A percentile compares a stretch with the other conserved stretches of the same genome.
Conservation (phyloP, 2,797 vertebrate genomes). For the Artibeus lituratus region DNA sequence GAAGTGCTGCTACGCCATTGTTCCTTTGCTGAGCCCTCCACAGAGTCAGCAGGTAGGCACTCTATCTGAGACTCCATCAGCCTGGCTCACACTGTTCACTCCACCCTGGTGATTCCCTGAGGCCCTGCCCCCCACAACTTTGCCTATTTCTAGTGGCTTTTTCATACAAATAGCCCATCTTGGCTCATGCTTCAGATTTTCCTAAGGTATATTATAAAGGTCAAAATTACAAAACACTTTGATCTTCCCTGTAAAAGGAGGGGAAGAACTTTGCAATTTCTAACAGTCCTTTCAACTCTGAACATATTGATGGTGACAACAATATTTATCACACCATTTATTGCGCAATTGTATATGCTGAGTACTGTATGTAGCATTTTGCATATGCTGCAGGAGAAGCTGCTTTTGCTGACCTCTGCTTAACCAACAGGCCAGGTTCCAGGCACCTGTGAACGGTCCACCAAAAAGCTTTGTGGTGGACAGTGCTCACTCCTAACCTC, state of each 20-base stretch:
- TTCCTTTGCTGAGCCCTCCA: neutral
- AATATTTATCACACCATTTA: neutral
- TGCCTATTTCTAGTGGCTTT: neutral
- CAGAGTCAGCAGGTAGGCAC: neutral
- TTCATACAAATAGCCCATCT: neutral
- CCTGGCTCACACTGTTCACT: neutral
- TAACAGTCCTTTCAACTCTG: neutral
- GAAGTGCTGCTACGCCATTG: neutral
- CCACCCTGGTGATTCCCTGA: neutral
- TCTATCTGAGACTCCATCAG: neutral
- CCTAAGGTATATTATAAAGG: neutral
- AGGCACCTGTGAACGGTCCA: neutral
- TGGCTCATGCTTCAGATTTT: neutral
- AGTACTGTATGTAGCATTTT: neutral
- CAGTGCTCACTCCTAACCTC: rapidly evolving
- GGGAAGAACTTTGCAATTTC: neutral
- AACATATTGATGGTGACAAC: neutral
- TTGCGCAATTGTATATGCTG: neutral
- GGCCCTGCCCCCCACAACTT: neutral
- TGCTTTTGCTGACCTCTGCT: neutral
- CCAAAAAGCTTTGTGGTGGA: too few relatives aligned
- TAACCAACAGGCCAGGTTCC: neutral
- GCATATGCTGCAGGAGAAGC: neutral
- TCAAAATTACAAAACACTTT: neutral
- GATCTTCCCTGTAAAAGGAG: neutral